phyloP scores from a whole-genome alignment of 92 coral and sea anemone genomes.

The Porites lobata region DNA sequence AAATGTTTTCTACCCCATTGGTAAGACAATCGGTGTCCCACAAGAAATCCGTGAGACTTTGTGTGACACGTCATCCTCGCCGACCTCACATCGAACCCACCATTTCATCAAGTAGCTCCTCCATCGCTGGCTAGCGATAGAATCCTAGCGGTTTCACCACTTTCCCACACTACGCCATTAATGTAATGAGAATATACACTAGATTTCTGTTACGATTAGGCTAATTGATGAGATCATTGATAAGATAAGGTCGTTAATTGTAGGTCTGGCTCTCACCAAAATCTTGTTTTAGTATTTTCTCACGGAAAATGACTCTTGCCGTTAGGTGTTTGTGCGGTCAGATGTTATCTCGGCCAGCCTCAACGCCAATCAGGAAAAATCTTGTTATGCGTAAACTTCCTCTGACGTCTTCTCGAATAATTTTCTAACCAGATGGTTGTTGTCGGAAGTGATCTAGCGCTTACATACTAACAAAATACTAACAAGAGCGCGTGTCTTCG shows the following conservation, averaged over 20 bases:
- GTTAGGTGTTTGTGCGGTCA: constrained; percentile 40
- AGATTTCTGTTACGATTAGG: constrained; percentile 38
- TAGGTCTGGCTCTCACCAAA: constrained; percentile 38
- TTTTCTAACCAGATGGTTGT: constrained; percentile 29
- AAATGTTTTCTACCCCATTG: background rate
- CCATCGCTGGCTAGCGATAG: background rate
- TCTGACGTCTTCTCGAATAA: constrained; percentile 44
- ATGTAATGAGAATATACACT: constrained; percentile 55
- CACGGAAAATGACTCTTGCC: constrained; percentile 38
- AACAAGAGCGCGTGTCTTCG: constrained; percentile 36
- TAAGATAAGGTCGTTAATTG: constrained; percentile 60
- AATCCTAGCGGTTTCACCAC: constrained; percentile 2
- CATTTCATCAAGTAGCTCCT: background rate
- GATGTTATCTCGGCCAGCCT: constrained; percentile 55
- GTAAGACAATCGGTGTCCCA: constrained; percentile 20
- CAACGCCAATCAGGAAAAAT: constrained; percentile 43
- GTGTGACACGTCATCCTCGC: background rate
- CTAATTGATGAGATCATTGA: constrained; percentile 56
- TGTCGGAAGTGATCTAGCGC: constrained; percentile 46
- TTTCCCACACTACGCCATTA: constrained; percentile 44
- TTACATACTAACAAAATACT: constrained; percentile 36
- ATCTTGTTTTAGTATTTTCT: constrained; percentile 16
- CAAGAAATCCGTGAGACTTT: constrained; percentile 23
- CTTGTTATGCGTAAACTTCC: constrained; percentile 47
- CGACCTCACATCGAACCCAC: constrained; percentile 8